phyloP scores from a whole-genome alignment of 2,797 vertebrate genomes.

The Sebastolobus altivelis region DNA sequence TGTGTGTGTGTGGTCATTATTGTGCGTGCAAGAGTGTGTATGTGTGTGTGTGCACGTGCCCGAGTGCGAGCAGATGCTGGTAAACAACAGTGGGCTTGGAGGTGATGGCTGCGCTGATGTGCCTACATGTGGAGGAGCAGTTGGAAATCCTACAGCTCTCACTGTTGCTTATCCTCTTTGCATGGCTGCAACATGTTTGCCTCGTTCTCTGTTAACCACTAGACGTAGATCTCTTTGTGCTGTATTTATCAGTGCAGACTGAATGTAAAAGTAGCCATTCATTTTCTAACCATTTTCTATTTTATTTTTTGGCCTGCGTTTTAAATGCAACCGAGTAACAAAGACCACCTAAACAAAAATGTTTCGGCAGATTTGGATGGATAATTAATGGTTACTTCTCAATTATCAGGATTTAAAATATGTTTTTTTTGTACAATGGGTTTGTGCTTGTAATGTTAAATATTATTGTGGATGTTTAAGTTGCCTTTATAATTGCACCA shows the following conservation, averaged over 20 bases:
- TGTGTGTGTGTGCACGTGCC: conserved; percentile 34
- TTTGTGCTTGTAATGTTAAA: conserved; percentile 66
- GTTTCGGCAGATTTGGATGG: conserved; percentile 36
- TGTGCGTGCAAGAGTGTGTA: conserved; percentile 5
- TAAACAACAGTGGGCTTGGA: conserved; percentile 79
- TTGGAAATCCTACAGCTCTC: conserved; percentile 63
- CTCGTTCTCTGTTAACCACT: conserved; percentile 61
- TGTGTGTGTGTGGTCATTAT: conserved; percentile 7
- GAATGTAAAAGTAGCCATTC: conserved; percentile 75
- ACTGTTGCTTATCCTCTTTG: conserved; percentile 82
- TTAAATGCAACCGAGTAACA: conserved; percentile 53
- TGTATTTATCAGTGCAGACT: conserved; percentile 45
- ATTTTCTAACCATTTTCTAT: conserved; percentile 47
- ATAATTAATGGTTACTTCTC: conserved; percentile 78
- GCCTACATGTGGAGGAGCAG: conserved; percentile 44
- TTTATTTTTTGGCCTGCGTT: conserved; percentile 23
- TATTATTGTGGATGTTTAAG: conserved; percentile 53
- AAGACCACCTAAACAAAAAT: conserved; percentile 20
- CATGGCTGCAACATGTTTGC: conserved; percentile 81
- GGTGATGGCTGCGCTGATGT: conserved; percentile 40
- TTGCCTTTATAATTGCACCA: conserved; percentile 57
- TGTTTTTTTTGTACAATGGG: conserved; percentile 42
- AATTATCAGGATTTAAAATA: conserved; percentile 52
- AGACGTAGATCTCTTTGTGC: conserved; percentile 51
- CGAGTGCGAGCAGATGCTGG: conserved; percentile 45